Base-by-base conservation (phyloP, 1,140 invertebrate genomes). In the Acromyrmex heyeri region DNA sequence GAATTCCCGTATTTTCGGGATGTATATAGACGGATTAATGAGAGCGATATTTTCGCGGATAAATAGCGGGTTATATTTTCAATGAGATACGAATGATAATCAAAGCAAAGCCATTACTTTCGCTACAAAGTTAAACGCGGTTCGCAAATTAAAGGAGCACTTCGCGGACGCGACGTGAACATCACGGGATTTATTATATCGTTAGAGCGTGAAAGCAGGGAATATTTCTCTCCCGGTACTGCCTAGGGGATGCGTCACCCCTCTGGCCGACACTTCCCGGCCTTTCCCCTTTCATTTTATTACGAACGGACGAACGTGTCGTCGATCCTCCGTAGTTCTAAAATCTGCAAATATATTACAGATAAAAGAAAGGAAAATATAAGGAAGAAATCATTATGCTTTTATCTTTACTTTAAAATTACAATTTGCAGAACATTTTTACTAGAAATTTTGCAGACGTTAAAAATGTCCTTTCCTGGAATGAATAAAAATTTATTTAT, bases 141-240 rank as follows among this genome's bases (percentile, higher is more conserved):
- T 48, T 78, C 82, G 73, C 75, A 78, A 85, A 85, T 85, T 85
- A 77, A 85, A 77, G 62, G 82, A 78, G 75, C 82, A 78, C 82
- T 85, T 85, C 62, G 75, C 75, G 75, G 48, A 85, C 34, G 82
- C 82, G 48, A 78, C 53, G 82, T 78, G 82, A 85, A 78, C 82
- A 65, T 85, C 82, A 55, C 59, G 62, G 82, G 82, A 85, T 85
- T 85, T 85, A 86, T 86, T 86, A 86, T 86, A 81, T 79, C 85
- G 76, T 86, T 69, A 81, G 76, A 86, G 85, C 85, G 85, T 86
- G 75, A 86, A 86, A 79, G 85, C 85, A 69, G 61, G 85, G 76
- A 82, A 86, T 86, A 86, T 81, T 85, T 85, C 75, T 85, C 72
- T 85, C 72, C 61, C 38, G 61, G 48, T 65, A 44, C 82, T 38